A percentile compares a stretch with the other conserved stretches of the same genome.
Evolutionary conservation across 2,113 vertebrate species (phyloP).

Genomic region (Alligator sinensis): DNA sequence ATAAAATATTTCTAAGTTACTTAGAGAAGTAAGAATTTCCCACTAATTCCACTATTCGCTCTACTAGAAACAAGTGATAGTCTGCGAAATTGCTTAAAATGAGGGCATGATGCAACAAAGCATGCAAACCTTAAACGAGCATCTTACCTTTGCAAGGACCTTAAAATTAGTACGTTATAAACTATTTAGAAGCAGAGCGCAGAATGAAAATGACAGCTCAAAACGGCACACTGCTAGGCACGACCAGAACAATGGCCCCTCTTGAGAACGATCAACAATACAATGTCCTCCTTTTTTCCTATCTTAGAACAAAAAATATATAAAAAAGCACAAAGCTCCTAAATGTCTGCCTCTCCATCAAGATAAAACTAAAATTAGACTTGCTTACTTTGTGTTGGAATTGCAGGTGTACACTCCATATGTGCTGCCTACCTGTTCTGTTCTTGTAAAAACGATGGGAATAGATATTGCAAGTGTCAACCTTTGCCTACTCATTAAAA

Average conservation of each 20-base stretch:
- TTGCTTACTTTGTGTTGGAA: neutral
- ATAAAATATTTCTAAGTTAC: neutral
- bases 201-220: neutral
- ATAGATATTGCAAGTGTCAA: neutral
- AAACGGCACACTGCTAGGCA: neutral
- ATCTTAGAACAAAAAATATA: neutral
- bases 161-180: neutral
- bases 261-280: neutral
- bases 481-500: neutral
- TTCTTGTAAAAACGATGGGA: neutral
- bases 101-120: neutral
- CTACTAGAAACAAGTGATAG: neutral
- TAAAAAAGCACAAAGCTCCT: neutral
- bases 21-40: neutral
- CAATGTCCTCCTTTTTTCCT: neutral
- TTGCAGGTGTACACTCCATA: neutral
- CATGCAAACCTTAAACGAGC: neutral
- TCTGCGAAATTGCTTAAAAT: neutral
- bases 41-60: neutral
- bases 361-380: neutral
- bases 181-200: neutral
- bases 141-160: neutral
- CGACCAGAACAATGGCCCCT: accelerated
- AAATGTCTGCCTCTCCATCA: neutral
- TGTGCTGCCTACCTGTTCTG: neutral